phyloP scores from a whole-genome alignment of 2,888 invertebrate species.

The Cantharis rufa region DNA sequence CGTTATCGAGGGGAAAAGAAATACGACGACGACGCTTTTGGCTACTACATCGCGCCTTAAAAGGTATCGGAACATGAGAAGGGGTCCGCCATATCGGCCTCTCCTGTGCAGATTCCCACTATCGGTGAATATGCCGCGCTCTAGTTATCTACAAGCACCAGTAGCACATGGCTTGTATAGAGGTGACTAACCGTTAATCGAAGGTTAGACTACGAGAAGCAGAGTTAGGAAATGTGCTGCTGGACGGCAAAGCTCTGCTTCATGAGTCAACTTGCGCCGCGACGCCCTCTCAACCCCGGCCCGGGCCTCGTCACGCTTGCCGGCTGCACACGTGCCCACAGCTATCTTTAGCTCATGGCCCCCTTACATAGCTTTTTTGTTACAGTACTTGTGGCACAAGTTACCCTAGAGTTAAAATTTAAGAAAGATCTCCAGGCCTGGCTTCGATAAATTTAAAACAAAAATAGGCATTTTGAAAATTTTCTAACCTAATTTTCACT shows the following conservation, averaged over 20 bases:
- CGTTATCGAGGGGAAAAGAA: conserved; percentile 43
- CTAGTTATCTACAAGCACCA: conserved; percentile 36
- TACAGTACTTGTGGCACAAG: conserved; percentile 22
- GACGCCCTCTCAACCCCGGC: conserved; percentile 38
- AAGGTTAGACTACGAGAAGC: conserved; percentile 28
- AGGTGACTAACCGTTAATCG: conserved; percentile 50
- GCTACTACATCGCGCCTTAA: conserved; percentile 55
- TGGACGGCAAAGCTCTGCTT: conserved; percentile 19
- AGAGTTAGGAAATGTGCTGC: conserved; percentile 27
- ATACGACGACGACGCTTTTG: conserved; percentile 56
- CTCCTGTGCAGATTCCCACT: conserved; percentile 26
- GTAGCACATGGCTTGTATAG: conserved; percentile 43
- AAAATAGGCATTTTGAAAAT: neutral
- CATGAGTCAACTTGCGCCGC: conserved; percentile 38
- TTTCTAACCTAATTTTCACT: neutral
- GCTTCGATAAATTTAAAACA: neutral
- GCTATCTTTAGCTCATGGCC: conserved; percentile 56
- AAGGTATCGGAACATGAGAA: conserved; percentile 56
- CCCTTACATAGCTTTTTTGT: conserved; percentile 48
- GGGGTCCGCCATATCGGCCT: conserved; percentile 44
- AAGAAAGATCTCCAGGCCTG: conserved; percentile 11
- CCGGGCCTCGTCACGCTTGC: conserved; percentile 39
- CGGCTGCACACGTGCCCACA: conserved; percentile 53
- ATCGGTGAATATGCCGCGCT: conserved; percentile 35
- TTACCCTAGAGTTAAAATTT: conserved; percentile 10